These are phyloP conservation scores for Drosophila ezoana DNA, from an alignment of 2,888 invertebrate species.

Conservation along the genomic window DNA sequence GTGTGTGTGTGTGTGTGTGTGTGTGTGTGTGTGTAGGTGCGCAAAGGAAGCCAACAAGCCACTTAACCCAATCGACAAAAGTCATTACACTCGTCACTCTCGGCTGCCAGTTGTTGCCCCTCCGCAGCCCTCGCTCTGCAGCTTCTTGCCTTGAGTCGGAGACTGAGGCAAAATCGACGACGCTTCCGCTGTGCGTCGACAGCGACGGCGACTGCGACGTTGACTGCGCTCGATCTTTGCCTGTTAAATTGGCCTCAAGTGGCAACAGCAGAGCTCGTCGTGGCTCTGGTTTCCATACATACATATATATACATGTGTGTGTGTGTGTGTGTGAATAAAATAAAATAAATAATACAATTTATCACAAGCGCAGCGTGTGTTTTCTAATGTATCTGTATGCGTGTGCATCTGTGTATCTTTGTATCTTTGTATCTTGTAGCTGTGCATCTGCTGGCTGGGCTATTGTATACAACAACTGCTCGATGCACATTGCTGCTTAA, in stretches of 20 bases:
- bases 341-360: slow-evolving; percentile 81
- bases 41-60: slow-evolving; percentile 81
- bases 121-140: neutral
- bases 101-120: slow-evolving; percentile 27
- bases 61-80: slow-evolving; percentile 84
- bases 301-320: slow-evolving; percentile 7
- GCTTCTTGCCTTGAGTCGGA: slow-evolving; percentile 30
- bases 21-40: slow-evolving; percentile 55
- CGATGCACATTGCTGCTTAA: slow-evolving; percentile 55
- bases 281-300: slow-evolving; percentile 10
- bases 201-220: slow-evolving; percentile 26
- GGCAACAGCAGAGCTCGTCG: slow-evolving; percentile 31
- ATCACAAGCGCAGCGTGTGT: slow-evolving; percentile 65
- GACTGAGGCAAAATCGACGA: slow-evolving; percentile 52
- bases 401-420: slow-evolving; percentile 37
- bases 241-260: slow-evolving; percentile 71
- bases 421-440: slow-evolving; percentile 5
- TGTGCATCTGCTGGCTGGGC: slow-evolving; percentile 51
- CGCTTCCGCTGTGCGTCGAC: slow-evolving; percentile 70
- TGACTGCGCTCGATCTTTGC: slow-evolving; percentile 55
- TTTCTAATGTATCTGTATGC: slow-evolving; percentile 40
- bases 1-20: slow-evolving; percentile 29
- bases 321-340: slow-evolving; percentile 63
- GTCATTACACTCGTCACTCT: slow-evolving; percentile 83
- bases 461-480: slow-evolving; percentile 49